Evolutionary conservation across 2,888 invertebrate species (phyloP).

Genomic region (Folsomia candida): DNA sequence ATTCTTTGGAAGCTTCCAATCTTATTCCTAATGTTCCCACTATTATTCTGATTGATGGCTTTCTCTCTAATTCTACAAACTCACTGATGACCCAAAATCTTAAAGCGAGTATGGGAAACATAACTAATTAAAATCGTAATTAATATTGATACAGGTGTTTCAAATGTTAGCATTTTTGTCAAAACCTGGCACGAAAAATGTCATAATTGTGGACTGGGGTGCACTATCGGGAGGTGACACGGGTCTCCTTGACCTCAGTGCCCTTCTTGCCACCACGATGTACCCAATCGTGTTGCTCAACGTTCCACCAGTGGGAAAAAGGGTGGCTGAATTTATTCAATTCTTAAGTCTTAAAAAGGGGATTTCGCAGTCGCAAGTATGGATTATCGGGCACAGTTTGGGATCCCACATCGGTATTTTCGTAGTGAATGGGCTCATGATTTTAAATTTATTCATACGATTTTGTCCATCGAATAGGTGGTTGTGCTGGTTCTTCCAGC

Average conservation of each 20-base stretch:
- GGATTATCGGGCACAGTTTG: neutral
- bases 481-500: neutral
- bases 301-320: neutral
- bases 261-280: neutral
- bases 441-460: too few relatives aligned
- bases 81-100: neutral
- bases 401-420: neutral
- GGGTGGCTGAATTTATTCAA: neutral
- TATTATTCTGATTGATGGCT: neutral
- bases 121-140: neutral
- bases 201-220: neutral
- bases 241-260: neutral
- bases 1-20: neutral
- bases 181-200: too few relatives aligned
- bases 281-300: neutral
- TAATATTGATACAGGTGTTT: too few relatives aligned
- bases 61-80: neutral
- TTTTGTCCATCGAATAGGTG: too few relatives aligned
- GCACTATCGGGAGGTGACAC: neutral
- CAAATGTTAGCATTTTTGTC: too few relatives aligned
- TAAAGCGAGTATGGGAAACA: neutral
- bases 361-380: neutral
- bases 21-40: neutral
- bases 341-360: neutral
- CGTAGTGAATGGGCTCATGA: too few relatives aligned